phyloP scores from a whole-genome alignment of 2,113 vertebrate genomes.

The Gadus macrocephalus region DNA sequence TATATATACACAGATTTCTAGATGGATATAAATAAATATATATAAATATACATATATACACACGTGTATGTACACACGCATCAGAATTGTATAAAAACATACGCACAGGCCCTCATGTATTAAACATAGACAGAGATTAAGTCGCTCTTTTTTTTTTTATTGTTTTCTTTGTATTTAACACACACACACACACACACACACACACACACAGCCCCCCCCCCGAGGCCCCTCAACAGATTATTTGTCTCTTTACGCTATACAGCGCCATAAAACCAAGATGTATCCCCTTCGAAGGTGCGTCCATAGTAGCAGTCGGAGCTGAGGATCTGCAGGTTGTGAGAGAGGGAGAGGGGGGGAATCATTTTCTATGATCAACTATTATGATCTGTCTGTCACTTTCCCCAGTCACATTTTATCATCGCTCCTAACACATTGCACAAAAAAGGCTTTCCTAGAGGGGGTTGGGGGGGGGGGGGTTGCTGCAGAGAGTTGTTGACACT shows the following conservation, averaged over 20 bases:
- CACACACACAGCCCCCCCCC: neutral
- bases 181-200: constrained; percentile 4
- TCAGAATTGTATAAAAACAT: neutral
- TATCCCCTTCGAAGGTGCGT: neutral
- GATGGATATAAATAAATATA: too few relatives aligned
- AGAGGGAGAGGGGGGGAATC: neutral
- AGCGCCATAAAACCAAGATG: neutral
- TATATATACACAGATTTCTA: too few relatives aligned
- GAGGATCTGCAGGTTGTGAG: neutral
- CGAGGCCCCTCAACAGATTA: neutral
- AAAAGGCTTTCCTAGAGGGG: neutral
- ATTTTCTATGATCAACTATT: neutral
- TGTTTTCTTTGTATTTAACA: neutral
- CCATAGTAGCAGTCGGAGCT: neutral
- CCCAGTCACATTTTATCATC: neutral
- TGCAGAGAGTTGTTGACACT: neutral
- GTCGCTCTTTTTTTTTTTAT: too few relatives aligned
- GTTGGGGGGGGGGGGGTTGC: too few relatives aligned
- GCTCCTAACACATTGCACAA: neutral
- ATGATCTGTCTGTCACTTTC: neutral
- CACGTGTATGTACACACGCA: constrained; percentile 2
- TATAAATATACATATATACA: constrained; percentile 1
- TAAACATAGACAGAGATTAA: too few relatives aligned
- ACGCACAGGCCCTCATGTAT: constrained; percentile 3
- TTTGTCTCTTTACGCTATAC: neutral